Evolutionary conservation across 2,888 invertebrate genomes (phyloP), one percentile per base, ranked within the genome.

Genomic region (Drosophila koepferae): DNA sequence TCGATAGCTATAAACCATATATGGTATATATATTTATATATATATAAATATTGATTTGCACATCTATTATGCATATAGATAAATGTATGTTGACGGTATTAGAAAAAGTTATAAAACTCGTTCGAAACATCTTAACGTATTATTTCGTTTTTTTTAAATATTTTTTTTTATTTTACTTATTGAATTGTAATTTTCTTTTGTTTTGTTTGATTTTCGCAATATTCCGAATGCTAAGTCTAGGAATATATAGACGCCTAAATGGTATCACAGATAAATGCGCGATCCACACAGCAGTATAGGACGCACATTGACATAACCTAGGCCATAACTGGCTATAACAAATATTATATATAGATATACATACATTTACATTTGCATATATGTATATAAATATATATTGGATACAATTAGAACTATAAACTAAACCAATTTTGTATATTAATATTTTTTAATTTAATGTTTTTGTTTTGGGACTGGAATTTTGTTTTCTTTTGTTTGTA

Each of bases 231-330:
- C 74, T 68, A 60, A 63, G 61, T 82, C 80, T 80, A 77, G 65
- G 64, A 56, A 73, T 72, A 74, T 67, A 65, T 67, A 86, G 77
- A 83, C 77, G 86, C 80, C 82, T 77, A 86, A 76, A 81, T 84
- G 73, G 78, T 86, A 86, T 86, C 86, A 86, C 86, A 86, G 86
- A 86, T 85, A 81, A 86, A 86, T 86, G 84, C 71, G 84, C 66
- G 64, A 69, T 38, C 54, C 68, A 55, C 71, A 65, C 64, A 48
- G 41, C 56, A 60, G 63, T 56, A 75, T 36, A 60, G 62, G 49
- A 53, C 73, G 60, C 82, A 82, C 77, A 82, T 76, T 72, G 72
- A 66, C 70, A 78, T 87, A 82, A 86, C 87, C 84, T 81, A 86
- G 67, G 71, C 62, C 80, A 28, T 64, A 70, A 63, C 43, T 58